Percentiles rank a stretch among this genome's conserved stretches.
phyloP scores from a whole-genome alignment of 2,888 invertebrate genomes.

The Drosophila peninsularis region DNA sequence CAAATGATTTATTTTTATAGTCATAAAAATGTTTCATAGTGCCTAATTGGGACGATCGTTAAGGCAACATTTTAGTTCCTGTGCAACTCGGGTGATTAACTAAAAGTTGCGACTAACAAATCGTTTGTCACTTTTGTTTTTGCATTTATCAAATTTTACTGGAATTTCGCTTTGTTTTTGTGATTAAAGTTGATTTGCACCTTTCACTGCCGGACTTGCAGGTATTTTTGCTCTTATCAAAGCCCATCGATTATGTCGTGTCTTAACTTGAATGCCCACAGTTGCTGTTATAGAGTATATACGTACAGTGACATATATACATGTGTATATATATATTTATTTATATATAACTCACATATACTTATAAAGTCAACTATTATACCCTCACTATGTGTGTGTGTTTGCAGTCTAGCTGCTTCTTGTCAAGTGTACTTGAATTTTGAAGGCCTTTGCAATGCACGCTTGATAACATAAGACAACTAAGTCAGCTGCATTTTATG shows the following conservation, averaged over 20 bases:
- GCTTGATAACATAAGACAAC: slow-evolving; percentile 41
- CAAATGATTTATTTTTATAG: slow-evolving; percentile 51
- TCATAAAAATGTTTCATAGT: background rate
- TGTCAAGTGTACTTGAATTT: slow-evolving; percentile 45
- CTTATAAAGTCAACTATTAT: slow-evolving; percentile 1
- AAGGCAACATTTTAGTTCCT: slow-evolving; percentile 21
- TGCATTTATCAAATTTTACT: slow-evolving; percentile 38
- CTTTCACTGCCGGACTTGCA: background rate
- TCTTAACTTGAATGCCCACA: slow-evolving; percentile 52
- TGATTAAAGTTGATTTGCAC: slow-evolving; percentile 7
- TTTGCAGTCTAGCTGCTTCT: background rate
- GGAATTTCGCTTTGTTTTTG: slow-evolving; percentile 19
- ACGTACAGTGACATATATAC: too few relatives aligned
- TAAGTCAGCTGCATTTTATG: background rate
- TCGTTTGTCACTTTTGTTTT: slow-evolving; percentile 38
- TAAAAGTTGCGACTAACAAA: slow-evolving; percentile 25
- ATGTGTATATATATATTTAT: background rate
- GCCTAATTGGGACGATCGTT: slow-evolving; percentile 37
- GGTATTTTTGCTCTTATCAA: slow-evolving; percentile 33
- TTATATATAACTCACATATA: background rate
- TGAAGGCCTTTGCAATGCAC: slow-evolving; percentile 44
- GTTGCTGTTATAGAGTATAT: too few relatives aligned
- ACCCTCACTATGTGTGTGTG: background rate
- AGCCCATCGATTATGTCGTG: slow-evolving; percentile 68
- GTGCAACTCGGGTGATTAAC: slow-evolving; percentile 26